phyloP scores from a whole-genome alignment of 2,797 vertebrate genomes.

The Menidia menidia region DNA sequence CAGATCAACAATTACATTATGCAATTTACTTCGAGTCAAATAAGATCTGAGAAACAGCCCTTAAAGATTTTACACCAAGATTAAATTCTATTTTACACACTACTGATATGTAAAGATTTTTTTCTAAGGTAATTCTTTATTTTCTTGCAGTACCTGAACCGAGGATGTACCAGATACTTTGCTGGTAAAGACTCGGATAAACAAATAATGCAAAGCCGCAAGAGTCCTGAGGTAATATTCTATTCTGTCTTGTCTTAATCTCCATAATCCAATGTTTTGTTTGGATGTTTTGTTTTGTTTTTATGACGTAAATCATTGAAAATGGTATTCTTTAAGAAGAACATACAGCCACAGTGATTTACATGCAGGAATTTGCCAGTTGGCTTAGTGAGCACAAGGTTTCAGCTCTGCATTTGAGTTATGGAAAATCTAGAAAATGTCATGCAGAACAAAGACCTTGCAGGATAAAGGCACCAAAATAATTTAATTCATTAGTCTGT shows the following conservation, averaged over 20 bases:
- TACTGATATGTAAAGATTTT: conserved; percentile 16
- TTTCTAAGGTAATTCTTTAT: conserved; percentile 27
- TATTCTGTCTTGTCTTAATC: neutral
- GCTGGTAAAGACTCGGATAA: conserved; percentile 95
- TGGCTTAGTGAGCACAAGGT: no score
- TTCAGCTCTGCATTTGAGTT: no score
- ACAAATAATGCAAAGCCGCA: conserved; percentile 95
- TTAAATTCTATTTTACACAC: conserved; percentile 24
- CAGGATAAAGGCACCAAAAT: no score
- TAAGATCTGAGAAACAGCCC: conserved; percentile 51
- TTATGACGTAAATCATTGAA: no score
- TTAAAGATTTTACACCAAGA: conserved; percentile 14
- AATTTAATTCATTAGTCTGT: no score
- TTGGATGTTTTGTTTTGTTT: no score
- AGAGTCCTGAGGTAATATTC: conserved; percentile 92
- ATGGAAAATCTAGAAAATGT: no score
- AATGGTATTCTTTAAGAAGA: no score
- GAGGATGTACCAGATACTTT: conserved; percentile 96
- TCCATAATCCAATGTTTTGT: neutral
- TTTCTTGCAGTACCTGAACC: conserved; percentile 91
- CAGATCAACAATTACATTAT: conserved; percentile 62
- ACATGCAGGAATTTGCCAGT: no score
- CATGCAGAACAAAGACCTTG: no score
- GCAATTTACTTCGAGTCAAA: conserved; percentile 46
- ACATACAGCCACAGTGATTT: no score